phyloP scores from a whole-genome alignment of 2,888 invertebrate genomes.

The Campoplex nolae region DNA sequence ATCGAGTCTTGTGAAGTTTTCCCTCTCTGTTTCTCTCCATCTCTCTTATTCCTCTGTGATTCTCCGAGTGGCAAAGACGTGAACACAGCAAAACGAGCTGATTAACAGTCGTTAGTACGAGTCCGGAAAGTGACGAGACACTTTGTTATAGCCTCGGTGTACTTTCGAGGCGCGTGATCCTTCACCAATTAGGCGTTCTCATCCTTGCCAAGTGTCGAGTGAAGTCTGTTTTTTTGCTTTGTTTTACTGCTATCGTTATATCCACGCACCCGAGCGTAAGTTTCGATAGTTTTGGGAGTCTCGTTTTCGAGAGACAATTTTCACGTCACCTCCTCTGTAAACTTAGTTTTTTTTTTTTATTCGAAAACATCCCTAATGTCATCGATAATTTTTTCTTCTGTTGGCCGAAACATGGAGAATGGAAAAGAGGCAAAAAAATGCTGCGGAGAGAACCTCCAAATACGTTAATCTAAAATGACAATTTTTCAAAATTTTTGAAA shows the following conservation, averaged over 20 bases:
- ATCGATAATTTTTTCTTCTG: not conserved
- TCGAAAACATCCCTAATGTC: not conserved
- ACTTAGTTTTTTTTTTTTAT: not conserved
- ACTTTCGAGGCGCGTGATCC: constrained; percentile 60
- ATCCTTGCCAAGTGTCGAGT: constrained; percentile 45
- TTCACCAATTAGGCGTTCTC: constrained; percentile 68
- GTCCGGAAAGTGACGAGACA: constrained; percentile 69
- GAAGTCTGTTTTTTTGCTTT: constrained; percentile 46
- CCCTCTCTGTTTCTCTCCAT: constrained; percentile 2
- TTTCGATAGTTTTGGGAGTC: constrained; percentile 44
- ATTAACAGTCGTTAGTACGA: constrained; percentile 67
- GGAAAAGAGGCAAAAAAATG: not conserved
- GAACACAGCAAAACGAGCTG: constrained; percentile 59
- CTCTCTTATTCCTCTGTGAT: constrained; percentile 5
- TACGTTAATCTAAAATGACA: not conserved
- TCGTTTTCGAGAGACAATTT: constrained; percentile 37
- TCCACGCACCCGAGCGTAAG: constrained; percentile 30
- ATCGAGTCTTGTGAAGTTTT: constrained; percentile 27
- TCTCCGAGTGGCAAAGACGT: constrained; percentile 28
- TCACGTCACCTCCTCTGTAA: not conserved
- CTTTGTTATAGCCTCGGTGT: constrained; percentile 62
- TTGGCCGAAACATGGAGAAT: too few species aligned
- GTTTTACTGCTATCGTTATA: constrained; percentile 26
- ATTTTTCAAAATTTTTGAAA: too few species aligned
- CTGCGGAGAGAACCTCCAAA: not conserved